Conservation (phyloP, 2,113 vertebrate species). For the Gobio gobio region DNA sequence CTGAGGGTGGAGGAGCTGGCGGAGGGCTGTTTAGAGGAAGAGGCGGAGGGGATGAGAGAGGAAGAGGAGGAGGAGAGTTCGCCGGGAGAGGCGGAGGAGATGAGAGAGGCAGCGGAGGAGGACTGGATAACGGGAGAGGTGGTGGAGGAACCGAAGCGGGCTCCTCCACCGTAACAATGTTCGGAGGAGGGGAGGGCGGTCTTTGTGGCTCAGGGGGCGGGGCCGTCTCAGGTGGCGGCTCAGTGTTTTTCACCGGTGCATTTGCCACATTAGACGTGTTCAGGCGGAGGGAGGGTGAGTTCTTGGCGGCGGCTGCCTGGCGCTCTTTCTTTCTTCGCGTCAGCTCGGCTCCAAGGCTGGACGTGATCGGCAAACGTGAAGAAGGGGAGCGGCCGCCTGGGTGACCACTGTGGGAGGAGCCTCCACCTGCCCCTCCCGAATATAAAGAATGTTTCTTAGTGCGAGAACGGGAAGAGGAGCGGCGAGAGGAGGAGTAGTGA, state of each 20-base stretch:
- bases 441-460: slow-evolving; percentile 88
- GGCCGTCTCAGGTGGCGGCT: slow-evolving; percentile 43
- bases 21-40: slow-evolving; percentile 71
- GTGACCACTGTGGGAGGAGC: slow-evolving; percentile 81
- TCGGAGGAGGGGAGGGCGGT: background rate
- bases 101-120: slow-evolving; percentile 27
- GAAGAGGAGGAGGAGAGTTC: slow-evolving; percentile 52
- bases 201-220: slow-evolving; percentile 46
- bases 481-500: slow-evolving; percentile 78
- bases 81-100: slow-evolving; percentile 66
- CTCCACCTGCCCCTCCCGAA: slow-evolving; percentile 63
- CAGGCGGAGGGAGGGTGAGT: slow-evolving; percentile 78
- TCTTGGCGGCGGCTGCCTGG: slow-evolving; percentile 86
- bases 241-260: slow-evolving; percentile 58
- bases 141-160: slow-evolving; percentile 26
- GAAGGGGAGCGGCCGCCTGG: slow-evolving; percentile 91
- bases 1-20: slow-evolving; percentile 71
- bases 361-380: slow-evolving; percentile 86
- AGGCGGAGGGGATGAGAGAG: slow-evolving; percentile 70
- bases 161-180: background rate
- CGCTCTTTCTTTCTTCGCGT: slow-evolving; percentile 93
- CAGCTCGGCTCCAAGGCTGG: slow-evolving; percentile 93
- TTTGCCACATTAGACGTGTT: slow-evolving; percentile 59
- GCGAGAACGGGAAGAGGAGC: slow-evolving; percentile 89
- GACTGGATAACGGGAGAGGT: slow-evolving; percentile 35